These are phyloP conservation scores for Apamea epomidion DNA, from an alignment of 2,888 invertebrate genomes.

Conservation along the genomic window DNA sequence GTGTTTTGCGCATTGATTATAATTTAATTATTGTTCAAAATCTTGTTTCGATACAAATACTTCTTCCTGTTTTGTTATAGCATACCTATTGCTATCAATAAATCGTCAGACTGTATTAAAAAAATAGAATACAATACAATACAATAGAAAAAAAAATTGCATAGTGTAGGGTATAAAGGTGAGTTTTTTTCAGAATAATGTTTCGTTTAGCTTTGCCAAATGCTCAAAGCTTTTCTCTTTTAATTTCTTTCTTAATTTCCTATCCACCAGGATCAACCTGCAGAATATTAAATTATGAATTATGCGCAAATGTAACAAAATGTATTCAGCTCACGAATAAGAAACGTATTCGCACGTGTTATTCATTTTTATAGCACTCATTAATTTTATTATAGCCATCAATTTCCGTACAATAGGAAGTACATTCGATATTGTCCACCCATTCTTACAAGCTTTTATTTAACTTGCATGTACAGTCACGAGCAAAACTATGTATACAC, in stretches of 20 bases:
- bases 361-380: conserved; percentile 16
- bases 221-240: too few species aligned
- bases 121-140: too few species aligned
- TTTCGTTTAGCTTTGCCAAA: too few species aligned
- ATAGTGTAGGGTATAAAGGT: too few species aligned
- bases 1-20: conserved; percentile 3
- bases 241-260: background rate
- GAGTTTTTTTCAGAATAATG: too few species aligned
- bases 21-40: background rate
- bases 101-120: background rate
- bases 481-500: too few species aligned
- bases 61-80: background rate
- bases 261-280: background rate
- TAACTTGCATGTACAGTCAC: too few species aligned
- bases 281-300: background rate
- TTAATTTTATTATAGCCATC: conserved; percentile 30
- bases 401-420: conserved; percentile 30
- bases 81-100: background rate
- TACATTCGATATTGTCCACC: conserved; percentile 6
- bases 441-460: too few species aligned
- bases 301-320: background rate
- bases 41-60: background rate
- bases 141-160: too few species aligned
- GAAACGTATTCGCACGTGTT: conserved; percentile 14
- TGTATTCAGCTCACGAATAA: conserved; percentile 35